phyloP scores from a whole-genome alignment of 2,113 vertebrate genomes.

The Rhinolophus sinicus region DNA sequence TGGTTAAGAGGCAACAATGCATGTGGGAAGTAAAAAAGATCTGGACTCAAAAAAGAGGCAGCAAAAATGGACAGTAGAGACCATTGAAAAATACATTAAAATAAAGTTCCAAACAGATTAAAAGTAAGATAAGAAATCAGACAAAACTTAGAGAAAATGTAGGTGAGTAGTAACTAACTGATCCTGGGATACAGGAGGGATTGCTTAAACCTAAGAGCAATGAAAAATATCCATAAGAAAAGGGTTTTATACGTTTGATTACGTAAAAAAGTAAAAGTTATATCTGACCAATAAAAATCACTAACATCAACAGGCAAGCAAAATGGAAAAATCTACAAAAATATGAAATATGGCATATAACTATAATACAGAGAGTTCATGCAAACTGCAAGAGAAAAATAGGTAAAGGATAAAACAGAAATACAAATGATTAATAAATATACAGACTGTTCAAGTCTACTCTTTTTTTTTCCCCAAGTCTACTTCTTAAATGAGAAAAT shows the following conservation, averaged over 20 bases:
- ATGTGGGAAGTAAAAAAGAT: not conserved
- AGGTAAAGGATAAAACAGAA: conserved; percentile 3
- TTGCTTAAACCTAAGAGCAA: not conserved
- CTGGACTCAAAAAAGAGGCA: not conserved
- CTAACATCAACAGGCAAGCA: not conserved
- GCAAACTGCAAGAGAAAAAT: not conserved
- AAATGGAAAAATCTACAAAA: not conserved
- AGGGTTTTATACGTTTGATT: not conserved
- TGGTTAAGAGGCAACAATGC: not conserved
- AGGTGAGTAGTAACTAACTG: not conserved
- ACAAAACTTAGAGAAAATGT: not conserved
- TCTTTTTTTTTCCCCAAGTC: too few species aligned
- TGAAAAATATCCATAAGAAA: not conserved
- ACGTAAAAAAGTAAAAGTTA: not conserved
- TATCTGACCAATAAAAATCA: not conserved
- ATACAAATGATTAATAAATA: not conserved
- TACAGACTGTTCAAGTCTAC: not conserved
- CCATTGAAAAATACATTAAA: not conserved
- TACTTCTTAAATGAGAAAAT: conserved; percentile 39
- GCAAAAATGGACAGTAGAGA: not conserved
- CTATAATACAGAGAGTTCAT: not conserved
- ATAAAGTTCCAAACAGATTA: not conserved
- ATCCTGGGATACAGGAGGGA: not conserved
- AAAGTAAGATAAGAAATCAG: not conserved
- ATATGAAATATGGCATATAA: not conserved